phyloP scores from a whole-genome alignment of 2,113 vertebrate species.

The Maccullochella peelii region DNA sequence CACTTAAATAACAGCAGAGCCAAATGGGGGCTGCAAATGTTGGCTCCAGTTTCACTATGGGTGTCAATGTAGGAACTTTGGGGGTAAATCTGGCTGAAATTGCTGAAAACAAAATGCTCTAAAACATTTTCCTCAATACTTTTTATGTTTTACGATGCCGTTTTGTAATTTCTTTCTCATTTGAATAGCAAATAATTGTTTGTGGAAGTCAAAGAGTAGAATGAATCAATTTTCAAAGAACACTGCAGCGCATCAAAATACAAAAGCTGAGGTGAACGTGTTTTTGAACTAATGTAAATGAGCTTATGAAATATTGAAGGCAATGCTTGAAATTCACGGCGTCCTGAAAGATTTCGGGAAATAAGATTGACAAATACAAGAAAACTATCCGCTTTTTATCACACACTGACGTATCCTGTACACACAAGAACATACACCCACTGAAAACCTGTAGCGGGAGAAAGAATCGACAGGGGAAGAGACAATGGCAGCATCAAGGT shows the following conservation, averaged over 20 bases:
- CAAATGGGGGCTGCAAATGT: constrained; percentile 7
- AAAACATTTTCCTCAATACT: constrained; percentile 1
- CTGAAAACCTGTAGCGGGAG: neutral
- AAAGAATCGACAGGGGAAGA: neutral
- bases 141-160: neutral
- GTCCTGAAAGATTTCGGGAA: constrained; percentile 8
- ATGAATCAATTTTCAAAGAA: constrained; percentile 13
- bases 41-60: constrained; percentile 1
- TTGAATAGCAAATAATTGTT: neutral
- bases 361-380: constrained; percentile 16
- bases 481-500: no score
- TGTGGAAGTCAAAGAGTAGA: neutral
- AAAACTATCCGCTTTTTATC: neutral
- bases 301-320: constrained; percentile 47
- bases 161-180: constrained; percentile 2
- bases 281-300: constrained; percentile 43
- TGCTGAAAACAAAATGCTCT: neutral
- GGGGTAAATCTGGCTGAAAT: neutral
- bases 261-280: constrained; percentile 20
- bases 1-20: constrained; percentile 22
- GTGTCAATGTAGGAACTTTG: constrained; percentile 9
- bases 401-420: neutral
- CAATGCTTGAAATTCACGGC: constrained; percentile 19
- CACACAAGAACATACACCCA: neutral
- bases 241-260: constrained; percentile 6